Percentiles rank a stretch among this genome's conserved stretches.
phyloP scores from a whole-genome alignment of 2,113 vertebrate species.

The Scomber japonicus region DNA sequence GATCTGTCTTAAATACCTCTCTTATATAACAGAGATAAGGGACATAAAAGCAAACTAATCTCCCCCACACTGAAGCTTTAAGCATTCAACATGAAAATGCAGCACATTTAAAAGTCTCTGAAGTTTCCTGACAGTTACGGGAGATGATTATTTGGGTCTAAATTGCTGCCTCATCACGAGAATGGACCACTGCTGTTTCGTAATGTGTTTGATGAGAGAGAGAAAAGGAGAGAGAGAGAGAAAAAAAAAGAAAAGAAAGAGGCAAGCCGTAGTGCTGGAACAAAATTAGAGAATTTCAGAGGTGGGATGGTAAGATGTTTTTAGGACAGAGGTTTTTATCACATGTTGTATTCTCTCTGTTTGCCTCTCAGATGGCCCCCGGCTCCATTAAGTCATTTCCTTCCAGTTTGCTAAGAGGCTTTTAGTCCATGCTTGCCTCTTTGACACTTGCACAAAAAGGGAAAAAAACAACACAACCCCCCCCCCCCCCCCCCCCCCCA shows the following conservation, averaged over 20 bases:
- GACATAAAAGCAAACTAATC: neutral
- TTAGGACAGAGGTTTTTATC: slow-evolving; percentile 63
- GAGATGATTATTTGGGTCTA: slow-evolving; percentile 51
- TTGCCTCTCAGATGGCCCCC: slow-evolving; percentile 70
- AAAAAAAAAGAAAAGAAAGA: slow-evolving; percentile 37
- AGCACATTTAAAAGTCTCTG: neutral
- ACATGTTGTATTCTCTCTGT: slow-evolving; percentile 57
- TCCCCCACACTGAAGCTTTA: neutral
- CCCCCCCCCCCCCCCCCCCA: neutral
- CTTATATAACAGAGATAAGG: neutral
- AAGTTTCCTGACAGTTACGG: slow-evolving; percentile 22
- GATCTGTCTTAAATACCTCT: neutral
- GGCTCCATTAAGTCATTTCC: slow-evolving; percentile 86
- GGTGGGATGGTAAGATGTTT: slow-evolving; percentile 54
- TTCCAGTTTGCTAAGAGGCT: slow-evolving; percentile 81
- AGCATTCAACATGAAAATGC: slow-evolving; percentile 13
- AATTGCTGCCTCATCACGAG: slow-evolving; percentile 61
- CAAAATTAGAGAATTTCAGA: slow-evolving; percentile 74
- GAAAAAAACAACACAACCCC: slow-evolving; percentile 17
- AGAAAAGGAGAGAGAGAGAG: too few species aligned
- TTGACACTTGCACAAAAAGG: slow-evolving; percentile 64
- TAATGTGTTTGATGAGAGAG: slow-evolving; percentile 60
- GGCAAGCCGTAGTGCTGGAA: slow-evolving; percentile 52
- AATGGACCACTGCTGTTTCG: slow-evolving; percentile 52
- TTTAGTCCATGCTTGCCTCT: slow-evolving; percentile 79